phyloP scores from a whole-genome alignment of 2,888 invertebrate species.

The Gastrophysa polygoni region DNA sequence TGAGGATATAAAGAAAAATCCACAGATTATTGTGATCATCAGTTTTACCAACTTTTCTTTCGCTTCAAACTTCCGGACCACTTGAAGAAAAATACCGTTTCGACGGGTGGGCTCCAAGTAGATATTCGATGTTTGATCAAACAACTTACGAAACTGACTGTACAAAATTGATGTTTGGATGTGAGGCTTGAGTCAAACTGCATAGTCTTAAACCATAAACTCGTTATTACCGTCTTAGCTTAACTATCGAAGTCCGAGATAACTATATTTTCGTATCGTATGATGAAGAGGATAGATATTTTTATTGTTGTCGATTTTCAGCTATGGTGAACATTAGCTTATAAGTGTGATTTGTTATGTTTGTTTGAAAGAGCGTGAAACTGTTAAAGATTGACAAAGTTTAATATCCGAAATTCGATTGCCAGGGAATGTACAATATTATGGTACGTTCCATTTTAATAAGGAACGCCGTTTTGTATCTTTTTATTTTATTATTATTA shows the following conservation, averaged over 20 bases:
- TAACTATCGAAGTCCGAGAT: conserved; percentile 54
- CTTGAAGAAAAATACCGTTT: neutral
- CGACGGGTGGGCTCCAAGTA: conserved; percentile 9
- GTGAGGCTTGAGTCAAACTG: conserved; percentile 54
- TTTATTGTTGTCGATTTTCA: conserved; percentile 50
- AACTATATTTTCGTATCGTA: conserved; percentile 57
- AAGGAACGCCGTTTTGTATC: conserved; percentile 10
- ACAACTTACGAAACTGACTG: conserved; percentile 30
- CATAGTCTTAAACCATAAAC: conserved; percentile 35
- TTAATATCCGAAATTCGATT: conserved; percentile 33
- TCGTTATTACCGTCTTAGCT: conserved; percentile 46
- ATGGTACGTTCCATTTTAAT: conserved; percentile 18
- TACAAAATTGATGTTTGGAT: conserved; percentile 51
- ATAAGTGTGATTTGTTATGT: conserved; percentile 47
- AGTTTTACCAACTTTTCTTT: too few relatives aligned
- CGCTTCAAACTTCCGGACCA: neutral
- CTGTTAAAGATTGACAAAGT: conserved; percentile 47
- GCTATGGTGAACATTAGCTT: conserved; percentile 42
- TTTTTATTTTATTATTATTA: conserved; percentile 21
- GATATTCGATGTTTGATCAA: conserved; percentile 32
- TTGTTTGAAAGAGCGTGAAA: conserved; percentile 43
- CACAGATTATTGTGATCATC: too few relatives aligned
- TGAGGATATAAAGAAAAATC: too few relatives aligned
- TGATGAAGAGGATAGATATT: conserved; percentile 46
- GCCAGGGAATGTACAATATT: conserved; percentile 25